Percentiles rank a stretch among this genome's conserved stretches.
These are phyloP conservation scores for Sinelater perroti DNA, from an alignment of 2,888 invertebrate genomes.

Conservation along the genomic window DNA sequence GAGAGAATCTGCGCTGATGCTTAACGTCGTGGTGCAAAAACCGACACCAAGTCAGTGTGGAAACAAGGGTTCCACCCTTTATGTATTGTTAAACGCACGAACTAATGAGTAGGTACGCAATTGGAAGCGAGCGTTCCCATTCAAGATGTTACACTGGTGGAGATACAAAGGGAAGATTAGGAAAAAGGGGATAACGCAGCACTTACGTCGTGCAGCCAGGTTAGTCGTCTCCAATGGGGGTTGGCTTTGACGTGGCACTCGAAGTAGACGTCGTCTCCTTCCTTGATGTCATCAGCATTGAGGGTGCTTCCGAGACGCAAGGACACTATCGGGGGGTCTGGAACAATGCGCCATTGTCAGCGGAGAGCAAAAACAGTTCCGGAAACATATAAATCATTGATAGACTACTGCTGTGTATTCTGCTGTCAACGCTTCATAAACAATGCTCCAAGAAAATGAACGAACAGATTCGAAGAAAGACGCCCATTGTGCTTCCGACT, in stretches of 20 bases:
- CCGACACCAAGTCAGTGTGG: neutral
- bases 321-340: constrained; percentile 87
- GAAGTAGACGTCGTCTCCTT: constrained; percentile 92
- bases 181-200: constrained; percentile 23
- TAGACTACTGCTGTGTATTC: constrained; percentile 46
- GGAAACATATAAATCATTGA: constrained; percentile 55
- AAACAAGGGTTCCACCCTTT: neutral
- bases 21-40: too few species aligned
- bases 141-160: neutral
- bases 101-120: constrained; percentile 7
- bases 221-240: constrained; percentile 83
- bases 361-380: constrained; percentile 48
- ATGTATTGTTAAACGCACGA: neutral
- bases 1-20: too few species aligned
- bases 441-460: constrained; percentile 38
- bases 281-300: constrained; percentile 88
- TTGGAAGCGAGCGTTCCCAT: neutral
- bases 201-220: constrained; percentile 90
- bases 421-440: constrained; percentile 36
- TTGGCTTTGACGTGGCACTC: constrained; percentile 92
- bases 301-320: constrained; percentile 84
- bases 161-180: constrained; percentile 14
- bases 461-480: constrained; percentile 41
- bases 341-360: constrained; percentile 52
- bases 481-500: constrained; percentile 25